A percentile compares a stretch with the other conserved stretches of the same genome.
phyloP scores from a whole-genome alignment of 2,888 invertebrate genomes.

The Chloromyia formosa region DNA sequence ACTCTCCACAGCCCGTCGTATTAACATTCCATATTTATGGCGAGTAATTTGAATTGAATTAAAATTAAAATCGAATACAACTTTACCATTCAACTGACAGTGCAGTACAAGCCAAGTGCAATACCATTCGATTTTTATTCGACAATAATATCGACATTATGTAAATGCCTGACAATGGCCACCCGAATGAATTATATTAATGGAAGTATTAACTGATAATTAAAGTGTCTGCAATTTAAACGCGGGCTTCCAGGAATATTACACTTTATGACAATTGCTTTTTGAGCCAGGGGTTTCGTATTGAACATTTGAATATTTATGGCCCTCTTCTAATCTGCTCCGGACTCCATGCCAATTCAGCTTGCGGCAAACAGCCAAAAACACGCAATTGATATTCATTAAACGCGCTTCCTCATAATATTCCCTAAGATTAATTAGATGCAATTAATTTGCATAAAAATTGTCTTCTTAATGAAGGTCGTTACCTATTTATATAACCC shows the following conservation, averaged over 20 bases:
- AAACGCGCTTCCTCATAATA: neutral
- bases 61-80: conserved; percentile 12
- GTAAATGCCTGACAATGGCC: neutral
- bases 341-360: neutral
- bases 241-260: neutral
- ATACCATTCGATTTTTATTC: conserved; percentile 12
- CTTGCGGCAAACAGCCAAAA: neutral
- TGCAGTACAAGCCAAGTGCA: neutral
- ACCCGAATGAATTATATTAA: neutral
- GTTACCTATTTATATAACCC: conserved; percentile 1
- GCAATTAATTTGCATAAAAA: conserved; percentile 44
- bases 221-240: neutral
- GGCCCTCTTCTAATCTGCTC: neutral
- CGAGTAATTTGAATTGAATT: conserved; percentile 18
- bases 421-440: conserved; percentile 30
- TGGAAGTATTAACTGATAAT: neutral
- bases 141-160: neutral
- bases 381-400: conserved; percentile 5
- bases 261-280: neutral
- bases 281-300: neutral
- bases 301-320: neutral
- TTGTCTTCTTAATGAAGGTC: conserved; percentile 27
- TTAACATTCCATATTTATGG: conserved; percentile 39
- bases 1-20: neutral
- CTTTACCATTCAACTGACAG: neutral